Base-by-base conservation (phyloP, 1,140 invertebrate species). In the Eufriesea mexicana region DNA sequence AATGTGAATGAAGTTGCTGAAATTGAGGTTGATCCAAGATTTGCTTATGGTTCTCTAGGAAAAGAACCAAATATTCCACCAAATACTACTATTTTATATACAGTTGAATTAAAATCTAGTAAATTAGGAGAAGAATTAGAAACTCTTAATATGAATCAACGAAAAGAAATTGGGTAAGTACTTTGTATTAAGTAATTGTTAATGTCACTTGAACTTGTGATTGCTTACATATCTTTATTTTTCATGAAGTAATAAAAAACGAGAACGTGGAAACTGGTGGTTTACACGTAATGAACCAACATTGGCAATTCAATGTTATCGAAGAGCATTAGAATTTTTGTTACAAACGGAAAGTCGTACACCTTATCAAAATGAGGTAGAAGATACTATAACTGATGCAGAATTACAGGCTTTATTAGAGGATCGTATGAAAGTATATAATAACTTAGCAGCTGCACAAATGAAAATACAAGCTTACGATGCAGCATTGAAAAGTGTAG, bases 391-490 rank as follows among this genome's bases (percentile, higher is more conserved):
- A n/a, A 94, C 93, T n/a, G 95, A 96, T 89, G 91, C 93, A 55
- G 95, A 96, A 49, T 89, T 96, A 16, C 95, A 96, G 87, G 91
- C 91, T 55, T 91, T 98, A 45, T 89, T 98, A 25, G 97, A 98
- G 54, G 97, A 97, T 90, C 93, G 97, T 73, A 93, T 98, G 10
- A 97, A 97, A 90, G 97, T 98, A 1, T 97, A 97, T 86, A 99
- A 99, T 92, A 99, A 99, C 93, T 95, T 99, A 94, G 97, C 98
- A 10, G 97, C 97, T 76, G 97, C 98, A 42, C 98, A 98, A 93
- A 95, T 98, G 57, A 98, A 98, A 94, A 96, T 97, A 47, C 96
- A 97, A 84, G 96, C 97, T 0, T 98, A 96, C 91, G 97, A 98
- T 89, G 96, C 96, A 47, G 98, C 98, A 23, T 94, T 98, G 9